phyloP scores from a whole-genome alignment of 1,140 invertebrate genomes.

The Procambarus virginalis region DNA sequence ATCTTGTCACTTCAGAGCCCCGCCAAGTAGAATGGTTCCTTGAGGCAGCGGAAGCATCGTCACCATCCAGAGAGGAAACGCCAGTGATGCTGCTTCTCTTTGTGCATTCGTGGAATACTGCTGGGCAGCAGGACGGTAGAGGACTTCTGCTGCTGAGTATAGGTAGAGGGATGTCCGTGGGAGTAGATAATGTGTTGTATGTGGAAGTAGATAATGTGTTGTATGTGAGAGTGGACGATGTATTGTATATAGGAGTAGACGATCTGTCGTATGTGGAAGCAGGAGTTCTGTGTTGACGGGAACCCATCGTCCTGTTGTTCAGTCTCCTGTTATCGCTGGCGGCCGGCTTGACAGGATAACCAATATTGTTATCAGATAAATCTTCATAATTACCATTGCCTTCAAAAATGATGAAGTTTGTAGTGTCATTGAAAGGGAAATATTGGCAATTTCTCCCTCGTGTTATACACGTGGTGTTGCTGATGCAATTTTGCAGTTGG shows the following conservation, averaged over 20 bases:
- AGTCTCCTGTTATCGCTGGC: neutral
- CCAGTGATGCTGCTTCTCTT: neutral
- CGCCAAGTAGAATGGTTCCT: too few species aligned
- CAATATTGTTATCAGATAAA: neutral
- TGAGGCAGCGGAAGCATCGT: too few species aligned
- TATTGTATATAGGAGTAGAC: neutral
- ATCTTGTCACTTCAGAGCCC: too few species aligned
- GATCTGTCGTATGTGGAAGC: neutral
- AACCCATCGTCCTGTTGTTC: neutral
- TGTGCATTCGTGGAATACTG: accelerated
- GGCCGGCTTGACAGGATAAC: neutral
- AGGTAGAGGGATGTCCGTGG: too few species aligned
- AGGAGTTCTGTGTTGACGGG: neutral
- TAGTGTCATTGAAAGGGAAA: neutral
- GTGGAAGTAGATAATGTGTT: neutral
- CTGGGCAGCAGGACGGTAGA: neutral
- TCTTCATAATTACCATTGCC: neutral
- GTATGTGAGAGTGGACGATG: neutral
- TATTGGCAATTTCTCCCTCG: neutral
- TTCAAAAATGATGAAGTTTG: neutral
- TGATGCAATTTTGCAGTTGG: too few species aligned
- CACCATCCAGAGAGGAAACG: neutral
- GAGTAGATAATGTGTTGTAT: neutral
- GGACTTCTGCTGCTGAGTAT: too few species aligned
- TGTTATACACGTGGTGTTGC: neutral